Base-by-base conservation (phyloP, 1,140 invertebrate genomes). In the Doryteuthis pealeii region DNA sequence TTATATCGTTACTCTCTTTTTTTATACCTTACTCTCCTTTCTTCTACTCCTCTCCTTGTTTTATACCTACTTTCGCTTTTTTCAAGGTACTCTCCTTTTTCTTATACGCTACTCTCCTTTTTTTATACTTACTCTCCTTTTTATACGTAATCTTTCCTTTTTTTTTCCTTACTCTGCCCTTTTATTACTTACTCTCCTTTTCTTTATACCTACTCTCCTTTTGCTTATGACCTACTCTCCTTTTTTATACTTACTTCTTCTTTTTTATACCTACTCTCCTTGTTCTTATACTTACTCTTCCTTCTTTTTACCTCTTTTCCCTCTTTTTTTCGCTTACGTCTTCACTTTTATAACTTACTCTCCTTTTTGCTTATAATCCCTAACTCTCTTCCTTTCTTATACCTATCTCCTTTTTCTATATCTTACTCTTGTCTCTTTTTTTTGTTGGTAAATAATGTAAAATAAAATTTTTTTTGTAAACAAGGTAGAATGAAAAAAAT, bases 341-440 rank as follows among this genome's bases (percentile, higher is more conserved):
- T 43, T 31, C 28, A 40, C 49, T 33, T 15, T 26, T 71, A 6
- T 43, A 14, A 12, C 22, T 49, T 22, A 15, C n/a, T n/a, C 45
- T 49, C 45, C 45, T 18, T 49, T 49, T 49, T 18, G 8, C 45
- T 49, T 49, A 10, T 18, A 10, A 8, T 49, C 45, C 45, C 45
- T 49, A 8, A 10, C 45, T 18, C 45, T 49, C 18, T 49, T 22
- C 45, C 1, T 71, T 1, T 71, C 35, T 71, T n/a, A 14, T 1
- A 43, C 70, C 45, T 71, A 43, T 71, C 70, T 71, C 31, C 31
- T 31, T 71, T 45, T 49, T 26, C n/a, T n/a, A n/a, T n/a, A n/a
- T n/a, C n/a, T n/a, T n/a, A n/a, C n/a, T n/a, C n/a, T n/a, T n/a
- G n/a, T n/a, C n/a, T n/a, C n/a, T n/a, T n/a, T n/a, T n/a, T n/a